Evolutionary conservation across 2,113 vertebrate species (phyloP).

Genomic region (Phrynosoma platyrhinos): DNA sequence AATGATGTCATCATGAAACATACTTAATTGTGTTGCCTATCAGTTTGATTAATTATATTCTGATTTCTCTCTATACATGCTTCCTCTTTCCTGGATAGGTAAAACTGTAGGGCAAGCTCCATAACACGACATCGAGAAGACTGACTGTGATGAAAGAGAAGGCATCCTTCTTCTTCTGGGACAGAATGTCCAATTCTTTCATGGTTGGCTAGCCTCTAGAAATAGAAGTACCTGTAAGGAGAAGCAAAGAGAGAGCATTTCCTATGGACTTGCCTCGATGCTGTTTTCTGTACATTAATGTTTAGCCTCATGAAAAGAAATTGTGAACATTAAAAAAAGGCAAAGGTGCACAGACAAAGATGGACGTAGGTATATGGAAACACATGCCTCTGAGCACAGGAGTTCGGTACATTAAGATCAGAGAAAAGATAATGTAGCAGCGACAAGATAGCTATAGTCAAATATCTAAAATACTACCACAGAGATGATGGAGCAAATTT

Average conservation of each 20-base stretch:
- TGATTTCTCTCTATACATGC: background rate
- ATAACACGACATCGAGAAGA: no score
- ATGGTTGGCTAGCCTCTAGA: background rate
- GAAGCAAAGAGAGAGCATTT: background rate
- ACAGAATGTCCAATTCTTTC: background rate
- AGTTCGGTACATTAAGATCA: background rate
- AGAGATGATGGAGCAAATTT: background rate
- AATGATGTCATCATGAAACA: background rate
- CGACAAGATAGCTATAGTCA: background rate
- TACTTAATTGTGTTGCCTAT: no score
- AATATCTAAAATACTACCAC: background rate
- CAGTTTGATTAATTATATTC: background rate
- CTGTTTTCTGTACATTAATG: background rate
- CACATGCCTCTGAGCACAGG: background rate
- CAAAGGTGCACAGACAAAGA: background rate
- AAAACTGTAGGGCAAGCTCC: background rate
- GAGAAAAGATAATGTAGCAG: background rate
- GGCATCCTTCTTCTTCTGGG: background rate
- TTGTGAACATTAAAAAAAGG: background rate
- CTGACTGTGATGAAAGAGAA: background rate
- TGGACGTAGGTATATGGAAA: no score
- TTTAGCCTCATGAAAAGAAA: background rate
- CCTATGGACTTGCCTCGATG: background rate
- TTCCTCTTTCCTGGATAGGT: background rate
- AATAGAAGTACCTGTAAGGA: background rate